Percentiles rank a stretch among this genome's conserved stretches.
These are phyloP conservation scores for Condylostylus longicornis DNA, from an alignment of 1,140 invertebrate species.

Conservation along the genomic window DNA sequence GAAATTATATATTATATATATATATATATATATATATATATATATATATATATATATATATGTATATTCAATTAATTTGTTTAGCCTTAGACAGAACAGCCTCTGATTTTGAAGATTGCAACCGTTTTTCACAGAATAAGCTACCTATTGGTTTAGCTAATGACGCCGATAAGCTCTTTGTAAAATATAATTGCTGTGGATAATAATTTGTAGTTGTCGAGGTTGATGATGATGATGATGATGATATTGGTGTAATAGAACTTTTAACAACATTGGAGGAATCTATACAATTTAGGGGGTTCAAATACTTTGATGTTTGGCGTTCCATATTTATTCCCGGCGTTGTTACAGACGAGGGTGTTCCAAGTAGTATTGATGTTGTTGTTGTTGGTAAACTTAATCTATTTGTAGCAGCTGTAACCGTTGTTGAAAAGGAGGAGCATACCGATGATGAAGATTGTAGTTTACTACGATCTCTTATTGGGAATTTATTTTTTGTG, in stretches of 20 bases:
- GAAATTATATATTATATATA: too few relatives aligned
- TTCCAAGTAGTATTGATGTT: not conserved
- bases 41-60: too few relatives aligned
- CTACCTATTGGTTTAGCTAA: constrained; percentile 21
- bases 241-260: not conserved
- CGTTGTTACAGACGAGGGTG: not conserved
- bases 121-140: constrained; percentile 26
- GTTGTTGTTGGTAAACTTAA: constrained; percentile 1
- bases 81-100: constrained; percentile 11
- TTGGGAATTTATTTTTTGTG: constrained; percentile 32
- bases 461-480: constrained; percentile 20
- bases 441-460: constrained; percentile 1
- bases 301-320: too few relatives aligned
- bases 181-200: constrained; percentile 10
- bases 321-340: too few relatives aligned
- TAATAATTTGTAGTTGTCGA: constrained; percentile 1
- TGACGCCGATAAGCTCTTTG: constrained; percentile 23
- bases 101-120: constrained; percentile 27
- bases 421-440: not conserved
- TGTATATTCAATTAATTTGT: too few relatives aligned
- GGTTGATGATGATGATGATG: constrained; percentile 1
- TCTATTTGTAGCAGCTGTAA: not conserved
- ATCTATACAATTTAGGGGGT: too few relatives aligned
- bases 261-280: not conserved
- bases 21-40: too few relatives aligned